Evolutionary conservation across 2,888 invertebrate genomes (phyloP), one percentile per base, ranked within the genome.

Genomic region (Ischnus inquisitorius): DNA sequence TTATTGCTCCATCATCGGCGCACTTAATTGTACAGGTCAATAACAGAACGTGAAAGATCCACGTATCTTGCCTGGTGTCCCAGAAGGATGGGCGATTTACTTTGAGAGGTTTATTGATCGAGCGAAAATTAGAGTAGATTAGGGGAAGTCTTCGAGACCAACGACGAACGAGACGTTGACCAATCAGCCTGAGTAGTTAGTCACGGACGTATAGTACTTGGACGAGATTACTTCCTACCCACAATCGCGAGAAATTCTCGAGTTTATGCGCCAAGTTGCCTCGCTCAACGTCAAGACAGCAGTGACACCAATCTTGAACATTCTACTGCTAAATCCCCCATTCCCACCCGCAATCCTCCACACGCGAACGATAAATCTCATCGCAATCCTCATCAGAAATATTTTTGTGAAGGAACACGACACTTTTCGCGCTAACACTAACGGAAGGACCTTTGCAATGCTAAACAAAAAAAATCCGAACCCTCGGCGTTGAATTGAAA

Each of bases 171-270:
- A n/a, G 60, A 25, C 25, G 60, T 60, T 60, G 48, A 76, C 65
- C 75, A 76, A 76, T 76, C 75, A 76, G 48, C 62, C 54, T 48
- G 48, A 65, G 75, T 65, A 76, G 65, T 65, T 76, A 65, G 65
- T 51, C 51, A 10, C 39, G 19, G 41, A 76, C 51, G 51, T 76
- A 41, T 34, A 14, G 28, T 60, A 60, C 75, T 76, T 41, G 65
- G 65, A 41, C 75, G 64, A 76, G 75, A 76, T 76, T 76, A 76
- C 54, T 65, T 51, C 65, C 75, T 34, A 54, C 54, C 41, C 54
- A 14, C 46, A 60, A n/a, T 22, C 39, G 64, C 34, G 75, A 64
- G 75, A 41, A 19, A 65, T 51, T 64, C 65, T 16, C 46, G 28
- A 65, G 51, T 54, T 51, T 46, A 41, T 65, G 22, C 54, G 51